Percentiles rank a stretch among this genome's conserved stretches.
Conservation (phyloP, 2,888 invertebrate species). For the Lasioglossum leucozonium region DNA sequence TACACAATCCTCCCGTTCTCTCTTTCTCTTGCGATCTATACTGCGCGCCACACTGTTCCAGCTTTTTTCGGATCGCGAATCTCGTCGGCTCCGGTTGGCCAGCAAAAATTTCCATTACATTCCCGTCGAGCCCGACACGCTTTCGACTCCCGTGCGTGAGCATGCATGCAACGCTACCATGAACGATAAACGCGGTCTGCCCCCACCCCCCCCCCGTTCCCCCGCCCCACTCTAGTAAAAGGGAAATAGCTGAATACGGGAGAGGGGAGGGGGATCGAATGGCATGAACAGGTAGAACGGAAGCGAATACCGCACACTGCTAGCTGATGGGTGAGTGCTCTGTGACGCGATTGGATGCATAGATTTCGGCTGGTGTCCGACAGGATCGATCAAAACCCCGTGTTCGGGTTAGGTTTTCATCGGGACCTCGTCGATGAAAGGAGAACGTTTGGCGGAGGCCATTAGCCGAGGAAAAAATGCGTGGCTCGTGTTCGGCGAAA, state of each 20-base stretch:
- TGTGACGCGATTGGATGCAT: background rate
- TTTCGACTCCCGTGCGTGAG: background rate
- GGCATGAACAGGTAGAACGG: constrained; percentile 4
- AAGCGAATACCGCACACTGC: constrained; percentile 17
- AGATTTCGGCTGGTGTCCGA: background rate
- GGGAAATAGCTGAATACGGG: background rate
- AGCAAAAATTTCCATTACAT: constrained; percentile 25
- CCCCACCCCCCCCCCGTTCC: accelerated
- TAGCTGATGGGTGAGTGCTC: constrained; percentile 12
- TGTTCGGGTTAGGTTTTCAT: background rate
- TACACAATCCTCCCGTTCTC: background rate
- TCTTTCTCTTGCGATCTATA: background rate
- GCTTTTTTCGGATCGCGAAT: background rate
- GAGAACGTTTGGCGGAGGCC: background rate
- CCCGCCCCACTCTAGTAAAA: background rate
- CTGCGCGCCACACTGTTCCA: background rate
- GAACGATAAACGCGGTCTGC: background rate
- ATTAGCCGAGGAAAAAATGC: background rate
- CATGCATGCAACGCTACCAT: background rate
- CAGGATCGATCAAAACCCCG: background rate
- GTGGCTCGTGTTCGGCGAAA: too few relatives aligned
- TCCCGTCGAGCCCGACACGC: background rate
- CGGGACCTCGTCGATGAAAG: background rate
- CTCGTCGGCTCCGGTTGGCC: background rate
- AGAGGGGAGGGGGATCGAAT: background rate